Base-by-base conservation (phyloP, 2,113 vertebrate genomes). In the Athene noctua region DNA sequence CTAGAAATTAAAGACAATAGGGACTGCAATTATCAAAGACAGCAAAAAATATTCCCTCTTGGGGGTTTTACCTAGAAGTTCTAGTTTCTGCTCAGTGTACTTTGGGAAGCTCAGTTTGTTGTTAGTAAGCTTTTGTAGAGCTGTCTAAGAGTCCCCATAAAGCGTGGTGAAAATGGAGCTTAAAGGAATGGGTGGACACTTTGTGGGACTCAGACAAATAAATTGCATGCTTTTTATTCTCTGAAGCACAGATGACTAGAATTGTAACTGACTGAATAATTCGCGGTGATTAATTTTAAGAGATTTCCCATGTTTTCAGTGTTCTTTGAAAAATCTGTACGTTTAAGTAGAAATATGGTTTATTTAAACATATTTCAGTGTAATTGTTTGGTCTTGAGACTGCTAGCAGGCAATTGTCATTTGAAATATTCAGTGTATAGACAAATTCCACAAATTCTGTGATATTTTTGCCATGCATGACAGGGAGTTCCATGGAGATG, bases 151-250 rank as follows among this genome's bases (percentile, higher is more conserved):
- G 42, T 12, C 4, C 16, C 51, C 62, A 36, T 55, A 72, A 92
- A 87, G 57, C 86, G 36, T 4, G 23, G 61, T 55, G 77, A 83
- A 88, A 92, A 81, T 2, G 36, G 34, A 70, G 44, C 55, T 90
- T 91, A 88, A 92, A 95, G 86, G 65, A 95, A 92, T 79, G 73
- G 91, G 83, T 92, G 91, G 95, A 96, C 74, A 81, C 52, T 94
- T 94, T 22, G 77, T 52, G 77, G 81, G 82, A 88, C n/a, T 72
- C 77, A 79, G 83, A 89, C 88, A 91, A 95, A 96, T 78, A 95
- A 88, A 94, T 82, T 75, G 54, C 73, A 94, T 80, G 80, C 38
- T 90, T 92, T 81, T 92, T 80, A 78, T 85, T 88, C 86, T 94
- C 32, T 1, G 3, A 59, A 92, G 59, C 82, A 84, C 42, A 55